These are phyloP conservation scores for Cosmorhoe ocellata DNA, from an alignment of 2,888 invertebrate species.

Conservation along the genomic window DNA sequence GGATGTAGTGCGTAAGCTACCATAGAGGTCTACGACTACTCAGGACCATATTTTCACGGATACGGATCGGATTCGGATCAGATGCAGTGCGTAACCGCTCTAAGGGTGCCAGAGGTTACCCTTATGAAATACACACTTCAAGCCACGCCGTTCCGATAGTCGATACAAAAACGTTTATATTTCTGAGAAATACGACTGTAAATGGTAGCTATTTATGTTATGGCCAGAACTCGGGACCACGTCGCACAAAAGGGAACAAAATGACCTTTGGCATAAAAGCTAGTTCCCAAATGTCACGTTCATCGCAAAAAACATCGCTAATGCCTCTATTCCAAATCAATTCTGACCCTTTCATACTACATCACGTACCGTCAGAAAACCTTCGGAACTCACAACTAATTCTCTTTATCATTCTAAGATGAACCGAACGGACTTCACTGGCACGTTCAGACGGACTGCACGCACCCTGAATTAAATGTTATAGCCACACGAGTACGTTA, in stretches of 20 bases:
- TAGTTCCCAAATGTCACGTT: constrained; percentile 20
- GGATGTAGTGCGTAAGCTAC: too few species aligned
- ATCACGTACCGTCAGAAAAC: constrained; percentile 29
- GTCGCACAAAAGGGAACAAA: constrained; percentile 4
- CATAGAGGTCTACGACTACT: too few species aligned
- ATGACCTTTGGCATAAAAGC: constrained; percentile 7
- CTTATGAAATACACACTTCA: too few species aligned
- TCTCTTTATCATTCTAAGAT: constrained; percentile 23
- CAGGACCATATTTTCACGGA: too few species aligned
- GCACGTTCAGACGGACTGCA: background rate
- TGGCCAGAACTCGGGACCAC: background rate
- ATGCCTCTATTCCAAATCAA: constrained; percentile 32
- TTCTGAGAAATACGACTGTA: too few species aligned
- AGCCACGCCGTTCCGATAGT: too few species aligned
- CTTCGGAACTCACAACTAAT: constrained; percentile 33
- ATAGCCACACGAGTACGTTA: too few species aligned
- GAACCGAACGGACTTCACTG: background rate
- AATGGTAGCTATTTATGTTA: background rate
- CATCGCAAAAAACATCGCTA: constrained; percentile 27
- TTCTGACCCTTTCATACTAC: constrained; percentile 23
- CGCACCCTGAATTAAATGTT: background rate
- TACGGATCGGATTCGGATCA: too few species aligned
- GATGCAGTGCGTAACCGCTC: too few species aligned
- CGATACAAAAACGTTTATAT: too few species aligned
- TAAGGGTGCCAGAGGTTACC: too few species aligned